Conservation (phyloP, 2,113 vertebrate genomes). For the Megalops atlanticus region DNA sequence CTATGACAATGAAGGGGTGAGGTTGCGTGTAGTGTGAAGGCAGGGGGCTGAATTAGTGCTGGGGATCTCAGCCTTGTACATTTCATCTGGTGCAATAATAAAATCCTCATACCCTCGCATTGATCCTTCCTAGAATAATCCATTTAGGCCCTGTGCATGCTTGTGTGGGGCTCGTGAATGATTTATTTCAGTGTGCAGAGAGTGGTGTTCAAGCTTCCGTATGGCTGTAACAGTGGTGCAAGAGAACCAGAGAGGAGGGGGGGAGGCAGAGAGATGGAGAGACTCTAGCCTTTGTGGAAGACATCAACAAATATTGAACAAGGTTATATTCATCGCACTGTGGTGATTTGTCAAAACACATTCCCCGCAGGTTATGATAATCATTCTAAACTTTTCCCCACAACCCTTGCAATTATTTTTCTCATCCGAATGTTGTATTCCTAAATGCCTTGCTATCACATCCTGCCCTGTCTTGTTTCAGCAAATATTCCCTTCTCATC, state of each 20-base stretch:
- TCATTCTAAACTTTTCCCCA: conserved; percentile 10
- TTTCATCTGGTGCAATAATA: conserved; percentile 66
- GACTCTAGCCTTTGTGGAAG: conserved; percentile 55
- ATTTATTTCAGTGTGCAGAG: conserved; percentile 59
- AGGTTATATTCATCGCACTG: conserved; percentile 49
- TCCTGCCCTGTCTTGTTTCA: conserved; percentile 27
- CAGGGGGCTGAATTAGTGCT: conserved; percentile 23
- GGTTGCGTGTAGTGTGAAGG: conserved; percentile 21
- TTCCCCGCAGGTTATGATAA: neutral
- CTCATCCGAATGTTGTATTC: conserved; percentile 19
- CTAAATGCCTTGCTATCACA: neutral
- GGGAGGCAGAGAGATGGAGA: neutral
- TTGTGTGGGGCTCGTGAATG: conserved; percentile 67
- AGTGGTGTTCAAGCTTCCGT: conserved; percentile 66
- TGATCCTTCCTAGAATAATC: conserved; percentile 70
- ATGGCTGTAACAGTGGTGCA: conserved; percentile 63
- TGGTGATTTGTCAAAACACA: conserved; percentile 54
- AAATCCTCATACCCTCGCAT: conserved; percentile 67
- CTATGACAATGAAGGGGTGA: conserved; percentile 7
- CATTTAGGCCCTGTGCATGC: conserved; percentile 66
- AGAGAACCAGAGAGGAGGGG: conserved; percentile 56
- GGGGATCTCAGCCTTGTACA: conserved; percentile 25
- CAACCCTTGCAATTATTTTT: conserved; percentile 26
- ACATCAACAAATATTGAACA: conserved; percentile 66
- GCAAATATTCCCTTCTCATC: conserved; percentile 47